Evolutionary conservation across 2,888 invertebrate genomes (phyloP).

Genomic region (Pomacea canaliculata): DNA sequence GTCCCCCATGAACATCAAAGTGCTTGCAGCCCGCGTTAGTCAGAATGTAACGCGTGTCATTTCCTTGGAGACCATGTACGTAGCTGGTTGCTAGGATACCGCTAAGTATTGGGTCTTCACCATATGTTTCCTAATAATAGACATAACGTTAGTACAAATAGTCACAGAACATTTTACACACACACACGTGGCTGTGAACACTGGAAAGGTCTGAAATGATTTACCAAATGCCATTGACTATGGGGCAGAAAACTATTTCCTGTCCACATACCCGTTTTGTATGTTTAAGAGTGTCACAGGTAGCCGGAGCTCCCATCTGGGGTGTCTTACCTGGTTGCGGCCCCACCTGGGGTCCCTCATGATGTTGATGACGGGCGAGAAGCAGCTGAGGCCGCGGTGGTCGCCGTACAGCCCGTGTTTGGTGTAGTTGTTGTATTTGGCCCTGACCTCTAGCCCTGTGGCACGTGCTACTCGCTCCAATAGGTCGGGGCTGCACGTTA

Average conservation of each 20-base stretch:
- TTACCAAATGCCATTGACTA: too few relatives aligned
- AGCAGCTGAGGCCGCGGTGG: constrained; percentile 52
- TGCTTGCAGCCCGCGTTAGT: constrained; percentile 67
- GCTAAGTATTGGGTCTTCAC: constrained; percentile 63
- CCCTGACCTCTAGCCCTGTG: constrained; percentile 29
- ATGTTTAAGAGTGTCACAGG: too few relatives aligned
- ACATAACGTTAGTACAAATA: too few relatives aligned
- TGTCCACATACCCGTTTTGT: too few relatives aligned
- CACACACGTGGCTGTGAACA: too few relatives aligned
- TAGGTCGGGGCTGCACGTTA: constrained; percentile 38
- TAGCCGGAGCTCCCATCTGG: too few relatives aligned
- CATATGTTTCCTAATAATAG: constrained; percentile 61
- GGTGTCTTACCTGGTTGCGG: constrained; percentile 28
- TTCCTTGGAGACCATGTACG: constrained; percentile 63
- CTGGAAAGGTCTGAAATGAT: too few relatives aligned
- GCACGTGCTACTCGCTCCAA: constrained; percentile 32
- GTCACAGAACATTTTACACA: too few relatives aligned
- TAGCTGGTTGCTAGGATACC: constrained; percentile 52
- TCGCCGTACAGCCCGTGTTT: constrained; percentile 20
- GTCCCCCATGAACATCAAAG: constrained; percentile 64
- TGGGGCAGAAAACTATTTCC: too few relatives aligned
- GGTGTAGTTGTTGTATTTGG: constrained; percentile 32
- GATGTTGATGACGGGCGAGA: constrained; percentile 60
- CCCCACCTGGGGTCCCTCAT: constrained; percentile 39
- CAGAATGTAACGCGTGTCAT: constrained; percentile 55